A percentile compares a stretch with the other conserved stretches of the same genome.
Conservation (phyloP, 2,797 vertebrate species). For the Ctenochaetus hawaiiensis region DNA sequence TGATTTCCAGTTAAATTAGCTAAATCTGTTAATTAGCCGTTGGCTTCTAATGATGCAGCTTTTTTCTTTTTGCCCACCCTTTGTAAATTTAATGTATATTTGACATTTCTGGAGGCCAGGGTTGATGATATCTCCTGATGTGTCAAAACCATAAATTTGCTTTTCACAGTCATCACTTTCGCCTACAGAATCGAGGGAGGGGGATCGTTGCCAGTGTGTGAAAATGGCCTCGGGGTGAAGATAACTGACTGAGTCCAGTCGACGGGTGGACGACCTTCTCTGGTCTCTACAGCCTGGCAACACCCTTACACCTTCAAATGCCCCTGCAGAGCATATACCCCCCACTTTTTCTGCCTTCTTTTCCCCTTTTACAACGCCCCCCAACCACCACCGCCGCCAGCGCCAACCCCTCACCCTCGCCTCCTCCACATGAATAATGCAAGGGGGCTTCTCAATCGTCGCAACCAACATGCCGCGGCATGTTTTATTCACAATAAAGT, state of each 20-base stretch:
- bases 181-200: background rate
- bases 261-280: constrained; percentile 50
- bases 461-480: constrained; percentile 77
- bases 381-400: constrained; percentile 1
- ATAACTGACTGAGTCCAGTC: constrained; percentile 42
- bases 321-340: constrained; percentile 31
- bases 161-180: constrained; percentile 1
- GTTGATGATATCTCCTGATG: constrained; percentile 10
- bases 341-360: background rate
- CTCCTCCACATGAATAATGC: constrained; percentile 80
- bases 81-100: constrained; percentile 1
- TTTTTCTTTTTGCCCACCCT: constrained; percentile 8
- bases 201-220: constrained; percentile 4
- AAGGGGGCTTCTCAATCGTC: constrained; percentile 72
- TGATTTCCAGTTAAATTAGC: constrained; percentile 60
- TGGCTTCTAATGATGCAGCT: constrained; percentile 25
- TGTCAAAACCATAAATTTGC: constrained; percentile 12
- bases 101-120: background rate
- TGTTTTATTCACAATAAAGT: constrained; percentile 85
- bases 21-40: constrained; percentile 17
- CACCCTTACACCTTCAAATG: constrained; percentile 67
- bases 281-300: constrained; percentile 68
- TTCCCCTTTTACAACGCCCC: constrained; percentile 22
- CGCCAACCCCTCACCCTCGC: constrained; percentile 51
- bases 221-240: constrained; percentile 27